Evolutionary conservation across 2,888 invertebrate species (phyloP).

Genomic region (Steromphala cineraria): DNA sequence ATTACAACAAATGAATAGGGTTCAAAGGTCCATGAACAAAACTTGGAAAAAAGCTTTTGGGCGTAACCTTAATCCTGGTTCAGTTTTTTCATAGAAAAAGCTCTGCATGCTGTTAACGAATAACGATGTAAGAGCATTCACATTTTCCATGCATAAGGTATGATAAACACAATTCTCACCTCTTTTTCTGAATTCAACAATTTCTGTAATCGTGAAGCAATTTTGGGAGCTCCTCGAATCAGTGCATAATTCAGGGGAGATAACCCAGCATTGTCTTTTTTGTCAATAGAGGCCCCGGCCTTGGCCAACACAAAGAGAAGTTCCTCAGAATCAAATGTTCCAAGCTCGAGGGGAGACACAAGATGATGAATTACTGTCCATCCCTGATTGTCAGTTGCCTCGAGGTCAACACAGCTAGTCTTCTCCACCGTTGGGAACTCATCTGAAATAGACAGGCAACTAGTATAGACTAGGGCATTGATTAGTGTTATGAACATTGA

Average conservation of each 20-base stretch:
- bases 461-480: too few species aligned
- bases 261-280: conserved; percentile 65
- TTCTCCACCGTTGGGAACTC: conserved; percentile 46
- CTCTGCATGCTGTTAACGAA: too few species aligned
- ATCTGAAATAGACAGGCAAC: too few species aligned
- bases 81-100: too few species aligned
- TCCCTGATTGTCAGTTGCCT: conserved; percentile 68
- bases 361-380: conserved; percentile 74
- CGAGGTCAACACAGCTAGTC: conserved; percentile 67
- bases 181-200: conserved; percentile 47
- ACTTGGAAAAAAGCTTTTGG: too few species aligned
- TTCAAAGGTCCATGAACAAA: too few species aligned
- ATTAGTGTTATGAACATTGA: too few species aligned
- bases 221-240: conserved; percentile 54
- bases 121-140: too few species aligned
- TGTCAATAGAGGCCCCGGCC: conserved; percentile 67
- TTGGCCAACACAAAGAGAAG: conserved; percentile 71
- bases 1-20: too few species aligned
- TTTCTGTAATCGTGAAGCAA: conserved; percentile 61
- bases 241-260: conserved; percentile 65
- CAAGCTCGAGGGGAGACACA: conserved; percentile 71
- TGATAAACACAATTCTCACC: conserved; percentile 37
- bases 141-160: too few species aligned
- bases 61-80: too few species aligned
- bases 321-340: conserved; percentile 73